These are phyloP conservation scores for Scaptodrosophila latifasciaeformis DNA, from an alignment of 2,888 invertebrate species.

Conservation along the genomic window DNA sequence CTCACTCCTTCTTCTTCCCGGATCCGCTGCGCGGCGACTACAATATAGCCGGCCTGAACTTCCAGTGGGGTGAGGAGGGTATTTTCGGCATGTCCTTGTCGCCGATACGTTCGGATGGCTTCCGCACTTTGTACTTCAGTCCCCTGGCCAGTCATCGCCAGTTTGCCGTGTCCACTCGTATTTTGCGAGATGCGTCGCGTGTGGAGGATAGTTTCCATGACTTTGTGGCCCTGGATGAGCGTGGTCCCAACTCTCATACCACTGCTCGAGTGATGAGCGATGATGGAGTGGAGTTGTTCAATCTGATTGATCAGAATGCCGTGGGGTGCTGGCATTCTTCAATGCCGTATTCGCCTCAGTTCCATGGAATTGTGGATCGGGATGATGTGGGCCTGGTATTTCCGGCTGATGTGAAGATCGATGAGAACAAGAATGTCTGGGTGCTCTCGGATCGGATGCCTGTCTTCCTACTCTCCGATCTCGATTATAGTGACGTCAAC, in stretches of 20 bases:
- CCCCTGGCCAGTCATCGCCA: conserved; percentile 86
- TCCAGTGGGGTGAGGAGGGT: conserved; percentile 90
- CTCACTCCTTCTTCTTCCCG: conserved; percentile 87
- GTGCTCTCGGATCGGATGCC: conserved; percentile 90
- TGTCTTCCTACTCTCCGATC: conserved; percentile 81
- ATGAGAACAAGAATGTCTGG: conserved; percentile 83
- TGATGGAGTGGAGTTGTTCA: conserved; percentile 84
- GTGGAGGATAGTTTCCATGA: conserved; percentile 83
- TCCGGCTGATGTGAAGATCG: conserved; percentile 87
- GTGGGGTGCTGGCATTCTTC: conserved; percentile 88
- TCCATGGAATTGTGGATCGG: conserved; percentile 82
- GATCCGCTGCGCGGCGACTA: conserved; percentile 87
- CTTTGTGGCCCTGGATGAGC: conserved; percentile 79
- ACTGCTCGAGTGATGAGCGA: conserved; percentile 86
- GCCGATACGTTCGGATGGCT: conserved; percentile 81
- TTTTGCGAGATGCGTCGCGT: conserved; percentile 81
- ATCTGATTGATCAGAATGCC: conserved; percentile 86
- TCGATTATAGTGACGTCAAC: conserved; percentile 86
- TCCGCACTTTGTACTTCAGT: conserved; percentile 84
- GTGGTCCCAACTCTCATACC: conserved; percentile 82
- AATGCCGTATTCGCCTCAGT: conserved; percentile 80
- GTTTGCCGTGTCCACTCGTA: conserved; percentile 85
- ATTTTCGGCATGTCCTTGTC: conserved; percentile 87
- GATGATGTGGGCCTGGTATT: conserved; percentile 86
- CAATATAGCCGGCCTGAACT: conserved; percentile 86